These are phyloP conservation scores for Phylloscopus whistleri DNA, from an alignment of 2,113 vertebrate genomes.

Conservation along the genomic window DNA sequence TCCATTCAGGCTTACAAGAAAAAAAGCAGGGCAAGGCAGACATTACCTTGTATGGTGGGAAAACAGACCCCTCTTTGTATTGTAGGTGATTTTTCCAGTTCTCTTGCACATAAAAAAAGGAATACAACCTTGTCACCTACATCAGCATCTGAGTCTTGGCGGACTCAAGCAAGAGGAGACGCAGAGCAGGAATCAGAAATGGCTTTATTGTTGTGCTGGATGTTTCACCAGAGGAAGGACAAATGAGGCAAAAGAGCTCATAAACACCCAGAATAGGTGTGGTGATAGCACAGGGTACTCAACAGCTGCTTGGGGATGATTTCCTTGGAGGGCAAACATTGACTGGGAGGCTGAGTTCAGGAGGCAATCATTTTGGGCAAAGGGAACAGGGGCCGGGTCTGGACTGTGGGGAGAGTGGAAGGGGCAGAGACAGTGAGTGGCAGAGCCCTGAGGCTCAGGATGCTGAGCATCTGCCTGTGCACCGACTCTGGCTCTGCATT, in stretches of 20 bases:
- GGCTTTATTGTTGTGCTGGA: background rate
- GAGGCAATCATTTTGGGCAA: background rate
- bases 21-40: background rate
- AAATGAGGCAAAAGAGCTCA: background rate
- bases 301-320: background rate
- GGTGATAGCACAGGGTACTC: background rate
- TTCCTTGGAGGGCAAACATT: background rate
- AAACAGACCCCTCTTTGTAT: background rate
- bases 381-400: background rate
- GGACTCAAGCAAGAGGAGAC: background rate
- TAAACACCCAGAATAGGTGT: background rate
- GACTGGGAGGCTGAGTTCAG: background rate
- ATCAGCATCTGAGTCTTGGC: background rate
- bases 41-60: background rate
- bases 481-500: rapidly evolving
- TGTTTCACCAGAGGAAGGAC: background rate
- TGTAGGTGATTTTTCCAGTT: background rate
- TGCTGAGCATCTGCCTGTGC: background rate
- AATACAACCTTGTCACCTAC: rapidly evolving
- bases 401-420: background rate
- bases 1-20: background rate
- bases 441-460: background rate
- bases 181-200: background rate
- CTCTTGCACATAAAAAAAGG: background rate
- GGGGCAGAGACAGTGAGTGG: background rate